A percentile compares a stretch with the other conserved stretches of the same genome.
phyloP scores from a whole-genome alignment of 2,797 vertebrate genomes.

The Acropternis orthonyx region DNA sequence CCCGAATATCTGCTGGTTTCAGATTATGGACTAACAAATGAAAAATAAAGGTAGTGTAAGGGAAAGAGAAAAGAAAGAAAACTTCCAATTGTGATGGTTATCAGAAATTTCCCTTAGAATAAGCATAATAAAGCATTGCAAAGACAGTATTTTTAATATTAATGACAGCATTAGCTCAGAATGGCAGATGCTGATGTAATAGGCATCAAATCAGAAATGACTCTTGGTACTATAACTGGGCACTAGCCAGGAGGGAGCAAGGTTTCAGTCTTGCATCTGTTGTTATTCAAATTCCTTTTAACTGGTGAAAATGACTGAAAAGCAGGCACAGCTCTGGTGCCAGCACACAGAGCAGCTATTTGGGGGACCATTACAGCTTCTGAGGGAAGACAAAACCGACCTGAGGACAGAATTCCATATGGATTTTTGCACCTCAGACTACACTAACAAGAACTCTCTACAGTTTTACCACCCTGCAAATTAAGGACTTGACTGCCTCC shows the following conservation, averaged over 20 bases:
- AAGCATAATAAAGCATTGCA: neutral
- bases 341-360: neutral
- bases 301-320: neutral
- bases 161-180: neutral
- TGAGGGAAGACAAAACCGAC: neutral
- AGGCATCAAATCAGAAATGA: neutral
- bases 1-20: conserved; percentile 88
- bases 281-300: neutral
- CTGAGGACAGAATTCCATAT: accelerated
- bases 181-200: neutral
- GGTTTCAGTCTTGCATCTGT: neutral
- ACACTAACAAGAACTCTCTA: neutral
- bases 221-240: neutral
- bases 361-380: neutral
- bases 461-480: neutral
- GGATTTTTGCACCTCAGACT: neutral
- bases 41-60: neutral
- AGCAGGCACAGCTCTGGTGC: neutral
- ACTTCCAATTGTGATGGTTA: neutral
- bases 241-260: neutral
- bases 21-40: conserved; percentile 86
- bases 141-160: neutral
- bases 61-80: neutral
- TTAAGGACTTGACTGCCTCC: neutral
- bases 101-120: neutral